Evolutionary conservation across 2,888 invertebrate genomes (phyloP), one percentile per base, ranked within the genome.

Genomic region (Thyatira batis): DNA sequence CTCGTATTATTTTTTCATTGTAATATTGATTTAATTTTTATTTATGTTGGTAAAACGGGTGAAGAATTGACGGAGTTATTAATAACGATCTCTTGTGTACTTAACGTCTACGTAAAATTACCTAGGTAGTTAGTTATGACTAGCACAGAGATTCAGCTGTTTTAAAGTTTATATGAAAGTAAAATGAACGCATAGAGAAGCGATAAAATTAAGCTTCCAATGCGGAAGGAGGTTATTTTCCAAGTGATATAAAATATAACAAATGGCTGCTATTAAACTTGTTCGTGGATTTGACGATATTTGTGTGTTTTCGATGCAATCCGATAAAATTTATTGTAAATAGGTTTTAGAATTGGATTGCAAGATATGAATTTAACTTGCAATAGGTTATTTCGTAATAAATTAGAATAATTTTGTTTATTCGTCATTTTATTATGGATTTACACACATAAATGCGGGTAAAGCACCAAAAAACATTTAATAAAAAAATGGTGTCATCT

Each of bases 141-240:
- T n/a, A n/a, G n/a, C n/a, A n/a, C n/a, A n/a, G n/a, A n/a, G n/a
- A n/a, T n/a, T n/a, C n/a, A n/a, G n/a, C n/a, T n/a, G n/a, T 55
- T 65, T 65, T 71, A 69, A 65, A 51, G 63, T 55, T 50, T 57
- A 50, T 57, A 43, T 33, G 8, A 55, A 66, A 63, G 71, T 66
- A 71, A 65, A 61, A 61, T 21, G 64, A 50, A 50, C 55, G 52
- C 56, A 57, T 56, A 69, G 63, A 61, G 61, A 66, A 50, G 30
- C 61, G 60, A 75, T 73, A 73, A 65, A 71, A 75, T 55, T 64
- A 55, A 69, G 65, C 62, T 68, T 57, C 60, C 59, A 50, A 61
- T 61, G 55, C 60, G 52, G 56, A 67, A 64, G 65, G 63, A 58
- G 67, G 46, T 46, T 46, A 49, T 49, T 33, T 28, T 30, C 17